Evolutionary conservation across 2,888 invertebrate genomes (phyloP).

Genomic region (Himalopsyche anomala): DNA sequence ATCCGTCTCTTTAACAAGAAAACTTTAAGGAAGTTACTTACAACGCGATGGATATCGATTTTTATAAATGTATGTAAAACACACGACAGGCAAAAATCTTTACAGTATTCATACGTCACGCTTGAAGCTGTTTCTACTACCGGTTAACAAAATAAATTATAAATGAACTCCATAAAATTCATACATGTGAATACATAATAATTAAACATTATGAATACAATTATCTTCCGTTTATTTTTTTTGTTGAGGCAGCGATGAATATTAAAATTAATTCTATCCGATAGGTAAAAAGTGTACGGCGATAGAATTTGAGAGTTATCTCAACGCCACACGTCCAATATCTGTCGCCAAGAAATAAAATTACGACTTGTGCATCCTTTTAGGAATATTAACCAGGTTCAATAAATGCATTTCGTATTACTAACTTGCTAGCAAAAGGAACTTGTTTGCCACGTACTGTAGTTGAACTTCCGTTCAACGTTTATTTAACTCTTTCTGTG

Average conservation of each 20-base stretch:
- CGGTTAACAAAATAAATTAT: too few relatives aligned
- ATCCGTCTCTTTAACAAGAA: too few relatives aligned
- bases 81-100: too few relatives aligned
- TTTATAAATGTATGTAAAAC: too few relatives aligned
- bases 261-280: not conserved
- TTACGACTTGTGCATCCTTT: conserved; percentile 39
- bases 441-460: conserved; percentile 53
- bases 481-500: conserved; percentile 35
- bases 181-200: too few relatives aligned
- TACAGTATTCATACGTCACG: too few relatives aligned
- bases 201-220: not conserved
- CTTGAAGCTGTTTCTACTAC: too few relatives aligned
- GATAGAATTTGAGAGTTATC: conserved; percentile 7
- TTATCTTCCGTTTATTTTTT: not conserved
- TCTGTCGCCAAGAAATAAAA: conserved; percentile 38
- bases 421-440: conserved; percentile 47
- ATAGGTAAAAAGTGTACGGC: not conserved
- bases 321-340: conserved; percentile 25
- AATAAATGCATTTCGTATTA: conserved; percentile 50
- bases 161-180: too few relatives aligned
- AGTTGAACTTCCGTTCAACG: conserved; percentile 52
- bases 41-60: too few relatives aligned
- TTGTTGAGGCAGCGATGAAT: conserved; percentile 13
- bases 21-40: too few relatives aligned
- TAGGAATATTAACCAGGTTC: conserved; percentile 48